Evolutionary conservation across 2,888 invertebrate genomes (phyloP), one percentile per base, ranked within the genome.

Genomic region (Epistrophe grossulariae): DNA sequence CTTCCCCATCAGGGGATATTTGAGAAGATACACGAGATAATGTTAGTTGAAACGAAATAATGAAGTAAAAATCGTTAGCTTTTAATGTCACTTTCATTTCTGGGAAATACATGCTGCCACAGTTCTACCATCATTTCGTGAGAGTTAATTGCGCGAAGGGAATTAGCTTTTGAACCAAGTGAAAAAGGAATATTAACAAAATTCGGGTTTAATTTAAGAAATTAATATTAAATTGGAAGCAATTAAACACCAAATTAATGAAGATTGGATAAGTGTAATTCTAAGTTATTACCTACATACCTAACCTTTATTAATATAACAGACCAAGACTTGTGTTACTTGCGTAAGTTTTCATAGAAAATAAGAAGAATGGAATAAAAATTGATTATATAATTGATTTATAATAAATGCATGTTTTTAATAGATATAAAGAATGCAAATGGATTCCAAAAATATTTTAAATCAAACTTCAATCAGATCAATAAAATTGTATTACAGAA

Each of bases 1-100:
- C 38, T 15, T 50, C 19, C 28, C 50, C 8, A n/a, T n/a, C n/a
- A n/a, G 2, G 35, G 50, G 19, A 38, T 11, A 35, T 35, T 9
- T 31, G 31, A 9, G 38, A 50, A 38, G 50, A 68, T 19, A 50
- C 38, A 68, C 50, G 3, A 1, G 24, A 24, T 24, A 19, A 31
- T 35, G 66, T 66, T n/a, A 40, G 31, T 45, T 45, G 50, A 66
- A 45, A 28, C 24, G 64, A 48, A 45, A 31, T 45, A 66, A 48
- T 17, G 50, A 68, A 68, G 50, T 28, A 13, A 17, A 35, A 66
- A 48, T 66, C 48, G 48, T 66, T 48, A 48, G 31, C 8, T 66
- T n/a, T 45, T 66, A 62, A 62, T 62, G 24, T 66, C 17, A 11
- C 9, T 66, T 2, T 1, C 17, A 11, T 48, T 45, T 64, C n/a